Evolutionary conservation across 2,888 invertebrate species (phyloP).

Genomic region (Plemyria rubiginata): DNA sequence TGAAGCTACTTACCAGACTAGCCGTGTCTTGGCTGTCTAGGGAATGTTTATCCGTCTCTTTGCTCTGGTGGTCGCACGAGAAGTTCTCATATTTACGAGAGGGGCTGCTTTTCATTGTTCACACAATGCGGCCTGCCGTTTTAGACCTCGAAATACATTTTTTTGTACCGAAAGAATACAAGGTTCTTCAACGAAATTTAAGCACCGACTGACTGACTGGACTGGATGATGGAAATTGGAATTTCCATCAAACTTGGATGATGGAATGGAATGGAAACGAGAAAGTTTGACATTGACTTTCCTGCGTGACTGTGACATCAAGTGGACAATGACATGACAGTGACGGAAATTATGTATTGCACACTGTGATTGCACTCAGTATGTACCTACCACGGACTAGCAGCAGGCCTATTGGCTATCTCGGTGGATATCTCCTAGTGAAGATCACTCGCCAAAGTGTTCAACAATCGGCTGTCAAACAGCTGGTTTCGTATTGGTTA

Average conservation of each 20-base stretch:
- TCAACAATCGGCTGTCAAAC: too few relatives aligned
- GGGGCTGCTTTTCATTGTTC: slow-evolving; percentile 83
- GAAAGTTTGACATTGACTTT: neutral
- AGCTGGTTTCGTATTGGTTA: too few relatives aligned
- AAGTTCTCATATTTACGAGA: slow-evolving; percentile 82
- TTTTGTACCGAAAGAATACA: slow-evolving; percentile 63
- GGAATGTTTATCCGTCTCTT: slow-evolving; percentile 80
- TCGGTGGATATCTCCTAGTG: too few relatives aligned
- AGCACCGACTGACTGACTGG: slow-evolving; percentile 49
- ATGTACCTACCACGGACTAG: too few relatives aligned
- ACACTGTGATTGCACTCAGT: too few relatives aligned
- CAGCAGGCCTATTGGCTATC: too few relatives aligned
- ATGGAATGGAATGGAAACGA: too few relatives aligned
- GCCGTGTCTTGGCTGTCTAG: slow-evolving; percentile 82
- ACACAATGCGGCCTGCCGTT: slow-evolving; percentile 63
- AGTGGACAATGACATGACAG: neutral
- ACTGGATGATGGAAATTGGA: too few relatives aligned
- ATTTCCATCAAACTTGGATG: too few relatives aligned
- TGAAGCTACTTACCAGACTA: slow-evolving; percentile 76
- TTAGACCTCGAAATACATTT: slow-evolving; percentile 77
- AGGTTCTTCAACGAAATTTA: slow-evolving; percentile 59
- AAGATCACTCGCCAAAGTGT: too few relatives aligned
- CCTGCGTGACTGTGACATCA: neutral
- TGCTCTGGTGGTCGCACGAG: slow-evolving; percentile 75
- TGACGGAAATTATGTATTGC: too few relatives aligned